Evolutionary conservation across 1,140 invertebrate species (phyloP).

Genomic region (Drosophila mauritiana): DNA sequence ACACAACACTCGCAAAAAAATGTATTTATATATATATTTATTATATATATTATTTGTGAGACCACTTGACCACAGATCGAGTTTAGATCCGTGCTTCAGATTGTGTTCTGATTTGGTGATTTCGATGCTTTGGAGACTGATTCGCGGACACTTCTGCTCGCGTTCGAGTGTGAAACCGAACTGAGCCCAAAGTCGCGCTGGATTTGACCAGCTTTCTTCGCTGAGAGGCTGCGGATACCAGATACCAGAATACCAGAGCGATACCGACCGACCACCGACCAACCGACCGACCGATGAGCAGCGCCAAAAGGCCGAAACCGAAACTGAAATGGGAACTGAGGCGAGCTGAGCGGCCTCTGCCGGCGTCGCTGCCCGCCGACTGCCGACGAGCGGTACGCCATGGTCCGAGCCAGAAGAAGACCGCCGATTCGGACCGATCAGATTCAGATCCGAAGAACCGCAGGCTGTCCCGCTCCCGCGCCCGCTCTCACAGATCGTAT

Average conservation of each 20-base stretch:
- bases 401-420: slow-evolving; percentile 19
- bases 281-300: slow-evolving; percentile 9
- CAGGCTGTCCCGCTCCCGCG: slow-evolving; percentile 9
- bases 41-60: not conserved
- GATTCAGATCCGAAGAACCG: slow-evolving; percentile 1
- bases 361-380: slow-evolving; percentile 31
- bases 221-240: slow-evolving; percentile 59
- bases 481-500: slow-evolving; percentile 17
- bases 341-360: slow-evolving; percentile 23
- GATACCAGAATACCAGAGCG: slow-evolving; percentile 34
- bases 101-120: slow-evolving; percentile 3
- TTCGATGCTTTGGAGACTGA: slow-evolving; percentile 4
- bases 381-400: slow-evolving; percentile 28
- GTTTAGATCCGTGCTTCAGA: not conserved
- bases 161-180: slow-evolving; percentile 82
- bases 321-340: slow-evolving; percentile 33
- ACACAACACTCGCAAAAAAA: slow-evolving; percentile 64
- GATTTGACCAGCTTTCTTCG: slow-evolving; percentile 84
- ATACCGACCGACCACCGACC: slow-evolving; percentile 1
- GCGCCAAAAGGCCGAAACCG: slow-evolving; percentile 51
- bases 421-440: not conserved
- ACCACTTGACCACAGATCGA: not conserved
- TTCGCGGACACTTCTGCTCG: slow-evolving; percentile 74
- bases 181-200: slow-evolving; percentile 77
- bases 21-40: not conserved